A percentile compares a stretch with the other conserved stretches of the same genome.
phyloP scores from a whole-genome alignment of 2,888 invertebrate species.

The Nomada ruficornis region DNA sequence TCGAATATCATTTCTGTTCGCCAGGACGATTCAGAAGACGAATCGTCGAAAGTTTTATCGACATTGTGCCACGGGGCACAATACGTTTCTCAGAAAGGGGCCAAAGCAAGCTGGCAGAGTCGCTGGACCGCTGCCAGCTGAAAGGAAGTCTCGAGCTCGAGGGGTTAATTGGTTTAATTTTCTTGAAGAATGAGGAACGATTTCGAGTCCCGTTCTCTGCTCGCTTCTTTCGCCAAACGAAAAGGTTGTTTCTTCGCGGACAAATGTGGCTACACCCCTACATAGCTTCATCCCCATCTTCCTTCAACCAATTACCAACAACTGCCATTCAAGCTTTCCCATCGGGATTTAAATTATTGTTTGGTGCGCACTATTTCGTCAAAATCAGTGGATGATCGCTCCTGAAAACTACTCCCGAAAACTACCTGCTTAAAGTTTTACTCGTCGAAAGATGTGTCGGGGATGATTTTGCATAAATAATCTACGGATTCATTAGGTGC shows the following conservation, averaged over 20 bases:
- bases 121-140: conserved; percentile 42
- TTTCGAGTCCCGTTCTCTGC: conserved; percentile 15
- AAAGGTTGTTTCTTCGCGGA: conserved; percentile 38
- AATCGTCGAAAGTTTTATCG: conserved; percentile 36
- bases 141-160: conserved; percentile 45
- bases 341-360: too few relatives aligned
- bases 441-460: not conserved
- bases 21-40: not conserved
- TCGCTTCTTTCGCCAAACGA: conserved; percentile 30
- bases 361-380: too few relatives aligned
- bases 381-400: too few relatives aligned
- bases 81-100: conserved; percentile 9
- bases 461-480: not conserved
- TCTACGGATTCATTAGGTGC: not conserved
- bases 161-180: conserved; percentile 57
- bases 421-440: not conserved
- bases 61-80: conserved; percentile 1
- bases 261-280: conserved; percentile 3
- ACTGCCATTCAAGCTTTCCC: not conserved
- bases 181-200: conserved; percentile 34
- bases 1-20: not conserved
- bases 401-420: not conserved
- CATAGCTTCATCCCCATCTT: not conserved
- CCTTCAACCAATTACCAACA: not conserved
- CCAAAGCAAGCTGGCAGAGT: not conserved